Evolutionary conservation across 2,888 invertebrate species (phyloP).

Genomic region (Hecatera dysodea): DNA sequence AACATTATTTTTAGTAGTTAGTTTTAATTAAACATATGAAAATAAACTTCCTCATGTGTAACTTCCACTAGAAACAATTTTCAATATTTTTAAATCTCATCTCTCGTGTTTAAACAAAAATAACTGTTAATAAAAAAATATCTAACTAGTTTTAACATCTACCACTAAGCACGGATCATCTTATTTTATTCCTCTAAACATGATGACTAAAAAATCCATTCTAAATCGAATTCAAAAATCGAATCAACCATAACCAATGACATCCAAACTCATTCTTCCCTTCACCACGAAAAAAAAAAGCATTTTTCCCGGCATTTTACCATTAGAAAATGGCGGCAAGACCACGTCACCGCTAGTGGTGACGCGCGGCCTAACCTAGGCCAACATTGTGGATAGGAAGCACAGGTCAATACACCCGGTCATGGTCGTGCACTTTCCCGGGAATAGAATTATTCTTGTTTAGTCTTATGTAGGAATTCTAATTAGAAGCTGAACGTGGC

Average conservation of each 20-base stretch:
- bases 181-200: not conserved
- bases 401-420: constrained; percentile 88
- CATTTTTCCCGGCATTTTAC: constrained; percentile 72
- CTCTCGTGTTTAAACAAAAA: not conserved
- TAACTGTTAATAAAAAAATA: constrained; percentile 6
- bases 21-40: too few species aligned
- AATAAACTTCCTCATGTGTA: not conserved
- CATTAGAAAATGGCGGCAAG: constrained; percentile 73
- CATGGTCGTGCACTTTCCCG: constrained; percentile 88
- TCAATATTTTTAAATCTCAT: not conserved
- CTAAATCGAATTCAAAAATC: not conserved
- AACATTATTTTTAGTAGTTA: too few species aligned
- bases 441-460: constrained; percentile 83
- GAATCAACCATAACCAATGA: not conserved
- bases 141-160: not conserved
- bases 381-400: constrained; percentile 84
- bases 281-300: constrained; percentile 12
- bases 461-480: constrained; percentile 82
- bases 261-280: not conserved
- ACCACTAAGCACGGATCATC: not conserved
- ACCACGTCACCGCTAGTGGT: constrained; percentile 80
- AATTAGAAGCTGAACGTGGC: constrained; percentile 71
- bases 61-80: not conserved
- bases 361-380: constrained; percentile 86
- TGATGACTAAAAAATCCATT: not conserved